phyloP scores from a whole-genome alignment of 2,888 invertebrate species.

The Callyntrura guangdongensis region DNA sequence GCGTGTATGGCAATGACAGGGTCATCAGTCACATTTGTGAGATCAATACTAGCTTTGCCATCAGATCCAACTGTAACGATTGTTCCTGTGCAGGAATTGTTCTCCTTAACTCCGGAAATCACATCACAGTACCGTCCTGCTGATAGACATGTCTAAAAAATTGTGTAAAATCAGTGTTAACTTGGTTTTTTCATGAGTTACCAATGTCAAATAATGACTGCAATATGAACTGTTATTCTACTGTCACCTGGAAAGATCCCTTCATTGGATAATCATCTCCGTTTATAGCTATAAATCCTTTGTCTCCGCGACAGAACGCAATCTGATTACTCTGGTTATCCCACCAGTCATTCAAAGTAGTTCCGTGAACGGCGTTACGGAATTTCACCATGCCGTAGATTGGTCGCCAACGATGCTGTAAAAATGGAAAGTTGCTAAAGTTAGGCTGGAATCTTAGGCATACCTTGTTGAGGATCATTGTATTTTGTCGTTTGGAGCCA shows the following conservation, averaged over 20 bases:
- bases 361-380: constrained; percentile 89
- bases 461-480: no score
- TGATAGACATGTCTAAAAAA: constrained; percentile 86
- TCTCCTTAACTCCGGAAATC: constrained; percentile 86
- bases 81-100: constrained; percentile 80
- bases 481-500: no score
- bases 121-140: constrained; percentile 88
- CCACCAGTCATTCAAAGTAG: constrained; percentile 85
- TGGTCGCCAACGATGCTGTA: constrained; percentile 92
- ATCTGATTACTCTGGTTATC: constrained; percentile 86
- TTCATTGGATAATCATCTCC: constrained; percentile 85
- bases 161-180: neutral
- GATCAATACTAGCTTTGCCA: constrained; percentile 52
- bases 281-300: constrained; percentile 86
- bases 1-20: constrained; percentile 71
- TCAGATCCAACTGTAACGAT: constrained; percentile 56
- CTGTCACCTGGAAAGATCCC: constrained; percentile 86
- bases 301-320: constrained; percentile 86
- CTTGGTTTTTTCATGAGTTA: no score
- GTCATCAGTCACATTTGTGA: constrained; percentile 68
- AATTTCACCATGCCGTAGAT: constrained; percentile 93
- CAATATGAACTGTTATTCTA: constrained; percentile 58
- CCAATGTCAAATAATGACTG: neutral
- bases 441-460: no score
- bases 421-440: neutral